Percentiles rank a stretch among this genome's conserved stretches.
phyloP scores from a whole-genome alignment of 2,888 invertebrate genomes.

The Tuta absoluta region DNA sequence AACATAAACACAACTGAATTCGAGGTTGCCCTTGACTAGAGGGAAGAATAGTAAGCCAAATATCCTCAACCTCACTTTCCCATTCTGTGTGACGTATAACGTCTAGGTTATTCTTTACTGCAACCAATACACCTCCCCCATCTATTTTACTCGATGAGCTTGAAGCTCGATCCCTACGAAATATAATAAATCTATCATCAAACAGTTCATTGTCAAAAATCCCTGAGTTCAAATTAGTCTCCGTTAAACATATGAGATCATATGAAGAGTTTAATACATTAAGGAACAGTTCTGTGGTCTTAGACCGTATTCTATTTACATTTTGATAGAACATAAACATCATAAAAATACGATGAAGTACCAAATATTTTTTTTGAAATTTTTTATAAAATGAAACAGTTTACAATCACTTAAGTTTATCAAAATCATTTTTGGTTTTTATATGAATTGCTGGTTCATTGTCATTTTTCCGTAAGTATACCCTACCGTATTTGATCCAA shows the following conservation, averaged over 20 bases:
- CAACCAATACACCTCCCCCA: neutral
- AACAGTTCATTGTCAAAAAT: neutral
- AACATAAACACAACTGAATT: neutral
- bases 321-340: neutral
- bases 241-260: neutral
- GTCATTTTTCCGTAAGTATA: slow-evolving; percentile 19
- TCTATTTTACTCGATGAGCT: neutral
- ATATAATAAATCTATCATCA: neutral
- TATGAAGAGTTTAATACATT: neutral
- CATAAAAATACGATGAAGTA: no score
- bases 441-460: neutral
- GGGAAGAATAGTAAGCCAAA: neutral
- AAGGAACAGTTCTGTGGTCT: neutral
- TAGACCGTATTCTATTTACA: slow-evolving; percentile 1
- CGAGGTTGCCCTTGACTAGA: no score
- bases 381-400: no score
- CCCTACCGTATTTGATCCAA: slow-evolving; percentile 16
- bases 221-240: neutral
- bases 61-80: slow-evolving; percentile 7
- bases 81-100: neutral
- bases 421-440: slow-evolving; percentile 5
- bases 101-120: neutral
- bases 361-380: no score
- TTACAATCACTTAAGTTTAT: no score
- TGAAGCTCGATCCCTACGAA: neutral